Percentiles rank a stretch among this genome's conserved stretches.
phyloP scores from a whole-genome alignment of 1,140 invertebrate genomes.

The Heliconius nattereri region DNA sequence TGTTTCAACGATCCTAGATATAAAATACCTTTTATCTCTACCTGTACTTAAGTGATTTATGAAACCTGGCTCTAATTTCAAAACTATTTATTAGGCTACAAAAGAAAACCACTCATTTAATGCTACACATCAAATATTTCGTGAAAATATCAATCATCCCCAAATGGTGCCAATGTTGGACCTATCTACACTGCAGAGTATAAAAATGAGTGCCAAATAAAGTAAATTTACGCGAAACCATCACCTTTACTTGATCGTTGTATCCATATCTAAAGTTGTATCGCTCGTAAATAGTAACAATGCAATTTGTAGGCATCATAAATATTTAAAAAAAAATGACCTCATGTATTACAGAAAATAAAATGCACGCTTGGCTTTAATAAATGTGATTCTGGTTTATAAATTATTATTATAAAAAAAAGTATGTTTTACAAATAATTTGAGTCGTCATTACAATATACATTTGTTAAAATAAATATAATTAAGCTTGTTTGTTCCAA shows the following conservation, averaged over 20 bases:
- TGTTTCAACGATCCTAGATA: constrained; percentile 1
- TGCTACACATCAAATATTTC: not conserved
- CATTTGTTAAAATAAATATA: too few relatives aligned
- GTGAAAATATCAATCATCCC: not conserved
- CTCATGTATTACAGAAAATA: not conserved
- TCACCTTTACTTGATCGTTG: constrained; percentile 1
- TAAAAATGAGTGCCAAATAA: not conserved
- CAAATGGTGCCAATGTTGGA: not conserved
- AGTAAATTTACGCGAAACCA: not conserved
- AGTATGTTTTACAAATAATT: too few relatives aligned
- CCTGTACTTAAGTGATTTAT: not conserved
- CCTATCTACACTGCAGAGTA: not conserved
- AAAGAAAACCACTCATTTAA: not conserved
- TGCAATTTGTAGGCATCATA: not conserved
- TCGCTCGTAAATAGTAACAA: not conserved
- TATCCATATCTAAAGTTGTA: not conserved
- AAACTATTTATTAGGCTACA: not conserved
- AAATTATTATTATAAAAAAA: too few relatives aligned
- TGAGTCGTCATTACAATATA: too few relatives aligned
- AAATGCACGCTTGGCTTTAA: too few relatives aligned
- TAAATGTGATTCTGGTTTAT: too few relatives aligned
- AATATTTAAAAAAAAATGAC: not conserved
- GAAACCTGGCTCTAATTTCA: not conserved
- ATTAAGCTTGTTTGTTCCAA: too few relatives aligned
- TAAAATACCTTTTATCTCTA: not conserved